These are phyloP conservation scores for Leucosticte australis DNA, from an alignment of 2,113 vertebrate species.

Conservation along the genomic window DNA sequence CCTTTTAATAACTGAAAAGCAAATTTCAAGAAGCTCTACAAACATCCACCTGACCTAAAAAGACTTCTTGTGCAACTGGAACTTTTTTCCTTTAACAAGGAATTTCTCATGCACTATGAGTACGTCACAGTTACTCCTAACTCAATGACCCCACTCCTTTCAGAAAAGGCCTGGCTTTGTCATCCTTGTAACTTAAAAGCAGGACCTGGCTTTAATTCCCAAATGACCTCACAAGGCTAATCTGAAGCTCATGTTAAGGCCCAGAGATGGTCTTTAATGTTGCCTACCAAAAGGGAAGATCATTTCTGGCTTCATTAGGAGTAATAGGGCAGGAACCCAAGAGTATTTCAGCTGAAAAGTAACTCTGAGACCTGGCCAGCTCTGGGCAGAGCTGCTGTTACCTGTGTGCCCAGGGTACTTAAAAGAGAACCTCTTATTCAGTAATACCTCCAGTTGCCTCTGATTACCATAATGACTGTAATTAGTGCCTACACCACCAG, in stretches of 20 bases:
- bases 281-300: neutral
- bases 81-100: neutral
- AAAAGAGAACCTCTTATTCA: neutral
- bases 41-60: neutral
- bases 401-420: neutral
- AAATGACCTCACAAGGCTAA: neutral
- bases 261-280: rapidly evolving
- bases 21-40: neutral
- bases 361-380: neutral
- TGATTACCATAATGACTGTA: neutral
- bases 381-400: neutral
- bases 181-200: neutral
- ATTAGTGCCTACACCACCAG: neutral
- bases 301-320: neutral
- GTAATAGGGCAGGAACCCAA: neutral
- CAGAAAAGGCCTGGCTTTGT: neutral
- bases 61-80: neutral
- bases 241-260: neutral
- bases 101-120: neutral
- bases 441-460: neutral
- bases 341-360: neutral
- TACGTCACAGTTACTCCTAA: neutral
- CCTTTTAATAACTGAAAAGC: neutral
- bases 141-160: neutral
- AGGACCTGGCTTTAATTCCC: neutral